Base-by-base conservation (phyloP, 2,797 vertebrate genomes). In the Sebastes taczanowskii region DNA sequence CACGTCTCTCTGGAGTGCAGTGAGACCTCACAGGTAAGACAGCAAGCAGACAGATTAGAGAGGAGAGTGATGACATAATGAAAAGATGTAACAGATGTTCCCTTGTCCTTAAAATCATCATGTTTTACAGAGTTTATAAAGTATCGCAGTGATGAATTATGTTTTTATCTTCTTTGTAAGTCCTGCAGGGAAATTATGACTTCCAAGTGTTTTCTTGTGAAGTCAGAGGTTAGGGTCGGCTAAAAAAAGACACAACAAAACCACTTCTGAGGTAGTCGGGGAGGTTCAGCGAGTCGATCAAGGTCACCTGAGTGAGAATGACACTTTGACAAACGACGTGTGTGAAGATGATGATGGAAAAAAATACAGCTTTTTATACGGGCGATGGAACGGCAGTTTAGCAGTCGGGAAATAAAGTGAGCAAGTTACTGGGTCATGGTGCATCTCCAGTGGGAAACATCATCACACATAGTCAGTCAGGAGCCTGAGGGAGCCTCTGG, bases 381-480 rank as follows among this genome's bases (percentile, higher is more conserved):
- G 29, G 53, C 29, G 27, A 16, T 34, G 6, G 8, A 35, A 18
- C 13, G 69, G 3, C 60, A 13, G 23, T 6, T 71, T 22, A 8
- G 7, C 55, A 49, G 22, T 34, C 20, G 30, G 69, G 55, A 74
- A 22, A 49, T 64, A n/a, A 55, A 78, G 53, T 42, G 58, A 49
- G 69, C 29, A 67, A 74, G 78, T 71, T 65, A 25, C 11, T 59
- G 42, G 78, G 80, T 79, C 84, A 52, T 5, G 62, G 58, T 35
- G 68, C 79, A 7, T 86, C 75, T 83, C 62, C 32, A 77, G 56
- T 49, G 71, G 67, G 81, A 74, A 55, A 61, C 66, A 0, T 66
- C 66, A 79, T 66, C 59, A 84, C 52, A 62, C 20, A 65, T 4
- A 59, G 77, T 81, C 80, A 77, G 67, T 80, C 73, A 53, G 77